phyloP scores from a whole-genome alignment of 2,888 invertebrate species.

The Cryptosula pallasiana region DNA sequence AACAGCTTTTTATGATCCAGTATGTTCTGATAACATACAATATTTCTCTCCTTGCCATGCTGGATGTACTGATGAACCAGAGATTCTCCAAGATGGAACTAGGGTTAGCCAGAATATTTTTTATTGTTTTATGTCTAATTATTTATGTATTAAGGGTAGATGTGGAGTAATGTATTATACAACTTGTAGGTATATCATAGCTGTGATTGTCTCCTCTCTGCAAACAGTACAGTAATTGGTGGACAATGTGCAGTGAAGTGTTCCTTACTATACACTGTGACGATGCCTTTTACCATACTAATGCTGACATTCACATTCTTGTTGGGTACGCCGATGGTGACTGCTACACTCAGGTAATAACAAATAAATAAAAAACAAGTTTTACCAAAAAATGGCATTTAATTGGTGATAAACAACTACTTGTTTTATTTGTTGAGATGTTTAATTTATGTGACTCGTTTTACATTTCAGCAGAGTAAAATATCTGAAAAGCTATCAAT shows the following conservation, averaged over 20 bases:
- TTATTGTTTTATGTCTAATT: no score
- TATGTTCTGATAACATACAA: conserved; percentile 61
- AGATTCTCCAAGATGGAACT: not conserved
- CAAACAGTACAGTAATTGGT: not conserved
- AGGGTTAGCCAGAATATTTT: not conserved
- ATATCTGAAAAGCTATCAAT: no score
- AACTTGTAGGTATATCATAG: not conserved
- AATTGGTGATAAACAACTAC: no score
- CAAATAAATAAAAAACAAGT: no score
- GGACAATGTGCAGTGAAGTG: conserved; percentile 14
- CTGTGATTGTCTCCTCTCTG: not conserved
- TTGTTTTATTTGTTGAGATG: no score
- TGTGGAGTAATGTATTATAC: no score
- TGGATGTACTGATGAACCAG: conserved; percentile 58
- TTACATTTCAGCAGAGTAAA: no score
- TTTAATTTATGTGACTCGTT: no score
- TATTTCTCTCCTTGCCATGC: conserved; percentile 72
- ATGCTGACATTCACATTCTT: conserved; percentile 37
- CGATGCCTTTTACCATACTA: conserved; percentile 36
- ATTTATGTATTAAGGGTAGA: no score
- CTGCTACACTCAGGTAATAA: conserved; percentile 42
- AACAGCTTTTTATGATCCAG: conserved; percentile 61
- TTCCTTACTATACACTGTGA: conserved; percentile 35
- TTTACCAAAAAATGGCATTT: no score
- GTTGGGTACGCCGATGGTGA: conserved; percentile 37